These are phyloP conservation scores for Ataeniobius toweri DNA, from an alignment of 2,797 vertebrate genomes.

Conservation along the genomic window DNA sequence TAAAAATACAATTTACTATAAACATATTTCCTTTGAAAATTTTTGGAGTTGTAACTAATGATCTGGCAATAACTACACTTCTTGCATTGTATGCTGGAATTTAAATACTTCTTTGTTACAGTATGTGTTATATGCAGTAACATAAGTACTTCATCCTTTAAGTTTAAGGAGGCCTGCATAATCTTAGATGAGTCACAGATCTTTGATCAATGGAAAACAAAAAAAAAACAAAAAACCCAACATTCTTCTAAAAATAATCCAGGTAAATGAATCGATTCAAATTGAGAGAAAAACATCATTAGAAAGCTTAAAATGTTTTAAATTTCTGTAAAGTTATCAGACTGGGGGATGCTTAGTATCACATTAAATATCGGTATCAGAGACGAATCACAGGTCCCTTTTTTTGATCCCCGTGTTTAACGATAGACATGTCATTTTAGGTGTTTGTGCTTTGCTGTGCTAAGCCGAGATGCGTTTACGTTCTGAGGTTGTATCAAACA, in stretches of 20 bases:
- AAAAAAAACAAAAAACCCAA: no score
- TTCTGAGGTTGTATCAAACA: neutral
- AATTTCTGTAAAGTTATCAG: no score
- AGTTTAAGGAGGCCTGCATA: no score
- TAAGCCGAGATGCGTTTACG: neutral
- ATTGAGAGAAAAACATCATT: no score
- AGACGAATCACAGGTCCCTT: neutral
- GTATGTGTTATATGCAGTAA: neutral
- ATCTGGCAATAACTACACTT: neutral
- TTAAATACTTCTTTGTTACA: neutral
- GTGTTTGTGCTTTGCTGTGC: neutral
- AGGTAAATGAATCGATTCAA: no score
- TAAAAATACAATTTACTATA: neutral
- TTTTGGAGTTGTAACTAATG: neutral
- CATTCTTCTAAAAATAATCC: no score
- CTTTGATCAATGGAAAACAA: no score
- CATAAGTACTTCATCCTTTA: no score
- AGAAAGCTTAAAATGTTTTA: no score
- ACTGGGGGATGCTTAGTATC: neutral
- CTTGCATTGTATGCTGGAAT: neutral
- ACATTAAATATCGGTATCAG: neutral
- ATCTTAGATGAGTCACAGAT: no score
- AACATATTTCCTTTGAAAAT: neutral
- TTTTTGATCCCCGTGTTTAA: neutral
- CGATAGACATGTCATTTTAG: neutral